These are phyloP conservation scores for Saccostrea cuccullata DNA, from an alignment of 1,140 invertebrate species.

Conservation along the genomic window DNA sequence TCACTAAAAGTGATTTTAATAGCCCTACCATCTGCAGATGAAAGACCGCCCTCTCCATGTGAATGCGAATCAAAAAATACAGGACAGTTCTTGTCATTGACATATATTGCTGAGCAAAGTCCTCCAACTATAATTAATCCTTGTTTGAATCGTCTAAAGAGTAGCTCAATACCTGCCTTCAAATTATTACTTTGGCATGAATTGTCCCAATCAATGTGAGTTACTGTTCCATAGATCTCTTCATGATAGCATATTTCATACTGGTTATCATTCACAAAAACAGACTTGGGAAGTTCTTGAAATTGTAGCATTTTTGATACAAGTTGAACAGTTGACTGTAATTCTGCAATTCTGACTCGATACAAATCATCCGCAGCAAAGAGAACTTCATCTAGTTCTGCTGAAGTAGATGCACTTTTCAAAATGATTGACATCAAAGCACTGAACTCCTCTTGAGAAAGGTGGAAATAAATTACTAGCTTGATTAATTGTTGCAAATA, in stretches of 20 bases:
- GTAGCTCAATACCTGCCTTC: not conserved
- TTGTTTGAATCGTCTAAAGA: not conserved
- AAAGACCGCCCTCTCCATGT: constrained; percentile 26
- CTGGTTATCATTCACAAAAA: not conserved
- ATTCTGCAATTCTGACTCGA: constrained; percentile 6
- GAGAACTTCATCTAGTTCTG: constrained; percentile 11
- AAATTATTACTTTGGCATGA: not conserved
- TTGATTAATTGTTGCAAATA: constrained; percentile 32
- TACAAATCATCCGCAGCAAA: constrained; percentile 34
- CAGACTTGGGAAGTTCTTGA: constrained; percentile 29
- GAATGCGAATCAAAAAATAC: constrained; percentile 42
- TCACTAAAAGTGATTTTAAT: not conserved
- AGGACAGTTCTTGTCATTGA: not conserved
- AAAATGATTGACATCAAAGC: constrained; percentile 15
- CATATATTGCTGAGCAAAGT: constrained; percentile 29
- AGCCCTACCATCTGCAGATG: constrained; percentile 31
- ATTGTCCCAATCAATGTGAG: not conserved
- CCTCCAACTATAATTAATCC: constrained; percentile 40
- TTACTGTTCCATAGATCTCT: constrained; percentile 19
- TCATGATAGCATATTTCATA: constrained; percentile 14
- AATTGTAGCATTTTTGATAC: constrained; percentile 31
- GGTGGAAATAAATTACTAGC: constrained; percentile 13
- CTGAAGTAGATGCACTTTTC: not conserved
- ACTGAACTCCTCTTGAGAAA: constrained; percentile 21
- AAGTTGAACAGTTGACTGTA: constrained; percentile 16